These are phyloP conservation scores for Okamejei kenojei DNA, from an alignment of 2,797 vertebrate species.

Conservation along the genomic window DNA sequence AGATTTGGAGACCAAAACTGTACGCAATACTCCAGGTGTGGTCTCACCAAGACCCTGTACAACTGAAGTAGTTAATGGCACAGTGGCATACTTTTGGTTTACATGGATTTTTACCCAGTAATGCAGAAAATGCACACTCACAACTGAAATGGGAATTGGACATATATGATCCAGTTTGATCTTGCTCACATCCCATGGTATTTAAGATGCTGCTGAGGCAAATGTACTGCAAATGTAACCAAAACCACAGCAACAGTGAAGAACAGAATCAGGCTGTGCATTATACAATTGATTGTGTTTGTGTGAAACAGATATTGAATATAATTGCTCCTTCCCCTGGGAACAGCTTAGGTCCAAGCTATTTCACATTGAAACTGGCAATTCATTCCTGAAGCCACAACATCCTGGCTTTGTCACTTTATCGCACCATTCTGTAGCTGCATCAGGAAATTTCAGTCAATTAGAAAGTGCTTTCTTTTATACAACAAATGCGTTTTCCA, in stretches of 20 bases:
- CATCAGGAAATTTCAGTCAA: not conserved
- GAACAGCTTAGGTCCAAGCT: not conserved
- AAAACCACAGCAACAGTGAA: not conserved
- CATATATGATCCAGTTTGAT: no score
- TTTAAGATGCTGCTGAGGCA: not conserved
- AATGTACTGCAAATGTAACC: not conserved
- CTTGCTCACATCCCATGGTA: not conserved
- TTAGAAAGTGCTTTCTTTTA: not conserved
- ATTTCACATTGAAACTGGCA: not conserved
- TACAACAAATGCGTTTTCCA: not conserved
- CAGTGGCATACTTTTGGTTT: not conserved
- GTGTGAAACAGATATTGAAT: not conserved
- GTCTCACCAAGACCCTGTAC: no score
- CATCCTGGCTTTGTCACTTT: no score
- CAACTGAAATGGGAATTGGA: not conserved
- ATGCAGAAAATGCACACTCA: not conserved
- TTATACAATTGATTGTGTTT: not conserved
- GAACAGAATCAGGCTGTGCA: not conserved
- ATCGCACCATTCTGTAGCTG: not conserved
- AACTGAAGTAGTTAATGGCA: no score
- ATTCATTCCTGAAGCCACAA: not conserved
- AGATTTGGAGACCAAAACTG: no score
- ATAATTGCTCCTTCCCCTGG: not conserved
- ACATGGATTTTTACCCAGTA: not conserved
- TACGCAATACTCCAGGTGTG: no score